Base-by-base conservation (phyloP, 2,888 invertebrate genomes). In the Formica aserva region DNA sequence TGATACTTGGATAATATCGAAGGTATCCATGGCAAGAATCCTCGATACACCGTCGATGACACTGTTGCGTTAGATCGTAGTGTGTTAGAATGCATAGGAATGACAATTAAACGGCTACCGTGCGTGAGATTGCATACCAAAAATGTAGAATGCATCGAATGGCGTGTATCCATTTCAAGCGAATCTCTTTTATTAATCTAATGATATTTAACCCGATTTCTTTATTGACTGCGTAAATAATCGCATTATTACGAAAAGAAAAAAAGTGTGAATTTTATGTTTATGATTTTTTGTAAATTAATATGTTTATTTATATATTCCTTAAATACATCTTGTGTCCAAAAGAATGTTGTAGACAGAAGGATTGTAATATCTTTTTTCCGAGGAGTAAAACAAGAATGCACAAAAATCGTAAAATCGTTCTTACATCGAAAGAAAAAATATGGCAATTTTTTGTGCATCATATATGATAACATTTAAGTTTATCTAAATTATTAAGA, bases 1-100 rank as follows among this genome's bases (percentile, higher is more conserved):
- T 52, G 48, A 48, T 48, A 8, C 48, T 48, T 48, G 52, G 9
- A 5, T 8, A 32, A 52, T 45, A 22, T 74, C 38, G 22, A 57
- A 35, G 26, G 11, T 18, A 18, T 57, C 26, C n/a, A 11, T 29
- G 15, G 45, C 1, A 38, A 11, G 9, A 48, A 48, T 48, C 3
- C 0, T n/a, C 55, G 22, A 35, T 35, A 15, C 48, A 48, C n/a
- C n/a, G 11, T 15, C 74, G 41, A 45, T 45, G 29, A 32, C 26
- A 75, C 22, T 57, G 48, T 75, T 63, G 62, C 13, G 41, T 45
- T 38, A 62, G 62, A 75, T 45, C 22, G 32, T 63, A 9, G 41
- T n/a, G 74, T n/a, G 74, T 74, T 74, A 63, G 63, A 48, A 63
- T 48, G 32, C 48, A 22, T 75, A 75, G 63, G 45, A 75, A 75